phyloP scores from a whole-genome alignment of 2,113 vertebrate genomes.

The Brachyhypopomus gauderio region DNA sequence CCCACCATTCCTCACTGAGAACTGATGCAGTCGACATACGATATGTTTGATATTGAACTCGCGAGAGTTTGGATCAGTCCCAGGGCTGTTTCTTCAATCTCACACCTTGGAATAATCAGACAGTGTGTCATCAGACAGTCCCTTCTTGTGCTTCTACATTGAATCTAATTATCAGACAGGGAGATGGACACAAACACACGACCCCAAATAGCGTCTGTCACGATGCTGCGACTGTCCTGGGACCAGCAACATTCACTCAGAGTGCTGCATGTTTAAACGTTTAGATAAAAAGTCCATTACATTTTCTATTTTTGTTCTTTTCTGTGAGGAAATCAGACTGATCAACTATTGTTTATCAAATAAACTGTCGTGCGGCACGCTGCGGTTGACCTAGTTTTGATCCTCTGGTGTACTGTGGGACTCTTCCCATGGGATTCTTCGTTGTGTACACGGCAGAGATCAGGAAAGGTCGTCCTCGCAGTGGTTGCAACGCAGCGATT shows the following conservation, averaged over 20 bases:
- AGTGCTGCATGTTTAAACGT: neutral
- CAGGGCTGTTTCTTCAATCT: neutral
- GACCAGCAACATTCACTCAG: neutral
- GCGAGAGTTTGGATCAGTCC: slow-evolving; percentile 2
- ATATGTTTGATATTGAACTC: slow-evolving; percentile 35
- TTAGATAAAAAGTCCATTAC: slow-evolving; percentile 21
- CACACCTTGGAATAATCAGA: slow-evolving; percentile 58
- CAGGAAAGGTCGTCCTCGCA: slow-evolving; percentile 31
- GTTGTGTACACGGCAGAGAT: slow-evolving; percentile 29
- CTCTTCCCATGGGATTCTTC: slow-evolving; percentile 1
- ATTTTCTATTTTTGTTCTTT: neutral
- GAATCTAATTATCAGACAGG: slow-evolving; percentile 77
- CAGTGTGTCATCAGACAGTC: slow-evolving; percentile 79
- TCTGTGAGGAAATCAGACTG: neutral
- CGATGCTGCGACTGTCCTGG: slow-evolving; percentile 23
- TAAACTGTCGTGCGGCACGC: neutral
- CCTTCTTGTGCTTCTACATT: slow-evolving; percentile 89
- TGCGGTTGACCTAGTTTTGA: neutral
- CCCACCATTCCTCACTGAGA: slow-evolving; percentile 45
- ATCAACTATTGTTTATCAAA: neutral
- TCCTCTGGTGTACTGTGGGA: slow-evolving; percentile 8
- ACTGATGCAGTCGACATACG: slow-evolving; percentile 26
- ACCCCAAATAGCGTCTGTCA: slow-evolving; percentile 60
- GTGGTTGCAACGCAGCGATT: slow-evolving; percentile 49
- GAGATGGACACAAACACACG: slow-evolving; percentile 74